These are phyloP conservation scores for Drosophila siamana DNA, from an alignment of 2,888 invertebrate species.

Conservation along the genomic window DNA sequence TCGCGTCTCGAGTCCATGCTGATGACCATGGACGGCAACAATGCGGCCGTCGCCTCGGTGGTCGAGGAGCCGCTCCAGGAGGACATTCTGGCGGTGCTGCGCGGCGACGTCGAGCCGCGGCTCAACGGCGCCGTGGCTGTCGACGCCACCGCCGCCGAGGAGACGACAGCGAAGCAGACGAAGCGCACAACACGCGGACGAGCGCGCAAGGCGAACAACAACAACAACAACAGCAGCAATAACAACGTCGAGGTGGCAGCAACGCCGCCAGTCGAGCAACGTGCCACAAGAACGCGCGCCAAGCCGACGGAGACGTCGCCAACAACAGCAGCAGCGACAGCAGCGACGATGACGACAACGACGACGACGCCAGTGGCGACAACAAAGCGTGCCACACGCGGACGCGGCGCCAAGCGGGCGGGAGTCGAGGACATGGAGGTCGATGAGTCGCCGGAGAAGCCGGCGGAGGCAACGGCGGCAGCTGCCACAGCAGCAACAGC, in stretches of 20 bases:
- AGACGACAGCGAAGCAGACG: constrained; percentile 37
- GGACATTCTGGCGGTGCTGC: constrained; percentile 83
- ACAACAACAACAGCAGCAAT: constrained; percentile 23
- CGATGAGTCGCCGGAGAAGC: constrained; percentile 50
- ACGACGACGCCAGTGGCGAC: constrained; percentile 40
- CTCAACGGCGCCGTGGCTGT: constrained; percentile 43
- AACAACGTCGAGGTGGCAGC: neutral
- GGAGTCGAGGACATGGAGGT: constrained; percentile 50
- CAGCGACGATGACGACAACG: neutral
- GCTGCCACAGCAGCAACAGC: constrained; percentile 33
- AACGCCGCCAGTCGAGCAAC: constrained; percentile 24
- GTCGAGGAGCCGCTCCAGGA: constrained; percentile 45
- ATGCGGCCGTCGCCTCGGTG: constrained; percentile 17
- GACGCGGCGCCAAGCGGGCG: constrained; percentile 44
- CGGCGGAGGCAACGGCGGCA: constrained; percentile 1
- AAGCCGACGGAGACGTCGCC: constrained; percentile 36
- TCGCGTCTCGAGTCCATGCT: constrained; percentile 85
- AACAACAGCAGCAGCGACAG: constrained; percentile 11
- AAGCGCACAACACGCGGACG: constrained; percentile 76
- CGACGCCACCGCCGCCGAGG: constrained; percentile 16
- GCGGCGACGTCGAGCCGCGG: constrained; percentile 67
- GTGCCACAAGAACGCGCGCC: constrained; percentile 41
- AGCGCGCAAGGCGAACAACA: constrained; percentile 44
- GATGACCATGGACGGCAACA: constrained; percentile 75
- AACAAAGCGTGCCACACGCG: constrained; percentile 66